Evolutionary conservation across 2,888 invertebrate genomes (phyloP), one percentile per base, ranked within the genome.

Genomic region (Gastracanthus pulcherrimus): DNA sequence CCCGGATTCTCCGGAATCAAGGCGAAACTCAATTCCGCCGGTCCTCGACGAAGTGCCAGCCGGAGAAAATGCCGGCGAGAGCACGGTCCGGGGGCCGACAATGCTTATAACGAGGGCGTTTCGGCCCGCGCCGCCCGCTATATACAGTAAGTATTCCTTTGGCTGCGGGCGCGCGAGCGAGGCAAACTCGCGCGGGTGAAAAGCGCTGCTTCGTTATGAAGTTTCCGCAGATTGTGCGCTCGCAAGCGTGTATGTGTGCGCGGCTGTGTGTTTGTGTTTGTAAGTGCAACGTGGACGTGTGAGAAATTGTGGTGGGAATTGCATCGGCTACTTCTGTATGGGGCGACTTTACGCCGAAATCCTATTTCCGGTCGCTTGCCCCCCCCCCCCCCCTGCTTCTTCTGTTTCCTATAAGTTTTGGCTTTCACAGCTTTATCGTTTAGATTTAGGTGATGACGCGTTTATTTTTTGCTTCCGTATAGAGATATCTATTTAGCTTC

Each of bases 161-260:
- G n/a, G n/a, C n/a, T n/a, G n/a, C n/a, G n/a, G n/a, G n/a, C n/a
- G n/a, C n/a, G n/a, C n/a, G n/a, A 55, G 67, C 13, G 36, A 36
- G 48, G 7, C 34, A 38, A 69, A 75, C 41, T 19, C 60, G n/a
- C n/a, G n/a, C n/a, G 41, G 34, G 78, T 55, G 70, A 80, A 80
- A 75, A 64, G 66, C 74, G 38, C 64, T 41, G 48, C 80, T 75
- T 75, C 80, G 75, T 80, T 80, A 75, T 55, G 62, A 70, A 80
- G 75, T 80, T 75, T 69, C 41, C n/a, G n/a, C n/a, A n/a, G n/a
- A n/a, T n/a, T n/a, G n/a, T n/a, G n/a, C n/a, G n/a, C n/a, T n/a
- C n/a, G n/a, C n/a, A n/a, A n/a, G n/a, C n/a, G n/a, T n/a, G n/a
- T n/a, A n/a, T n/a, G n/a, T n/a, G n/a, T n/a, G n/a, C n/a, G n/a